Conservation (phyloP, 2,888 invertebrate species). For the Synanthedon vespiformis region DNA sequence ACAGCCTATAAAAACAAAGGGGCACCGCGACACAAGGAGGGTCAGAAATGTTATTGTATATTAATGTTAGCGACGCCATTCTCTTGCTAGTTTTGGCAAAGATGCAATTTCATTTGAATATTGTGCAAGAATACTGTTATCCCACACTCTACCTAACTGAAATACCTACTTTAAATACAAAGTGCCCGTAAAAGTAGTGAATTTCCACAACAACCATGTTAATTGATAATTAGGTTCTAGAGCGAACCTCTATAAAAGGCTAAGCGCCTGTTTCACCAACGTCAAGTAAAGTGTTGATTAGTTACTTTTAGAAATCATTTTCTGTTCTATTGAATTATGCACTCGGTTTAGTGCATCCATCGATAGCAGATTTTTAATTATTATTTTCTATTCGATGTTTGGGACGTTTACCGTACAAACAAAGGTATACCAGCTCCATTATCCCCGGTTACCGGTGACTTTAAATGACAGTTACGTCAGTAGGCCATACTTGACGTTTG, state of each 20-base stretch:
- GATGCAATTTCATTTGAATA: constrained; percentile 71
- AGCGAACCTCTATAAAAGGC: not conserved
- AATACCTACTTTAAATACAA: constrained; percentile 54
- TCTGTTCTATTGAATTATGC: too few relatives aligned
- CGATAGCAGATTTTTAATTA: too few relatives aligned
- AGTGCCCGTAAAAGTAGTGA: constrained; percentile 53
- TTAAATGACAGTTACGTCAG: too few relatives aligned
- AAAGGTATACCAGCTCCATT: too few relatives aligned
- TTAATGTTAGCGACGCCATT: constrained; percentile 64
- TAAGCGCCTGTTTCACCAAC: too few relatives aligned
- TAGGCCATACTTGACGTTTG: too few relatives aligned
- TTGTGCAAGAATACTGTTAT: constrained; percentile 63
- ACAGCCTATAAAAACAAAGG: constrained; percentile 66
- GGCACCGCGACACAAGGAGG: constrained; percentile 46
- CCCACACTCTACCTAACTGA: constrained; percentile 46
- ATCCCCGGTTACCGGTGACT: too few relatives aligned
- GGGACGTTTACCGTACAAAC: too few relatives aligned
- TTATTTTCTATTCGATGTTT: too few relatives aligned
- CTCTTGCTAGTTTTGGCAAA: constrained; percentile 67
- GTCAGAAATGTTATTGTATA: constrained; percentile 62
- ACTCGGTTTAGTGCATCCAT: too few relatives aligned
- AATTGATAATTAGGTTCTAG: constrained; percentile 27
- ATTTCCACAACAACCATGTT: constrained; percentile 29
- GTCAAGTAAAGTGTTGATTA: too few relatives aligned
- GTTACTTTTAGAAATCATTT: too few relatives aligned